Base-by-base conservation (phyloP, 2,888 invertebrate genomes). In the Portevinia maculata region DNA sequence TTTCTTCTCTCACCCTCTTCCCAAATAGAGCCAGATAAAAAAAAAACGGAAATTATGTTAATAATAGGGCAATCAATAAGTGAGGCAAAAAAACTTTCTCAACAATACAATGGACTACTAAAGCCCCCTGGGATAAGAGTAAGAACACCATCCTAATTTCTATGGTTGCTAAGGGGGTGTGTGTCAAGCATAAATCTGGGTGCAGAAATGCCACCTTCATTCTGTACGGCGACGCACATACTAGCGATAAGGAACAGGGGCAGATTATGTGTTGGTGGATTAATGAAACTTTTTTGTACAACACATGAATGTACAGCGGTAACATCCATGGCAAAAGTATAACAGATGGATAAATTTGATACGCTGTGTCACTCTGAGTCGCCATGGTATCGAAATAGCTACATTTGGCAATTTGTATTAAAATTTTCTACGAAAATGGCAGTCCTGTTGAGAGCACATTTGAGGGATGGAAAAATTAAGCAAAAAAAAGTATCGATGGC, bases 311-410 rank as follows among this genome's bases (percentile, higher is more conserved):
- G 11, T 11, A 11, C 3, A 24, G 24, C 2, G 24, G 24, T 24
- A 15, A 30, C 9, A 50, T 1, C 13, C 15, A 15, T 24, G 37
- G n/a, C 9, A 11, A 24, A 39, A 3, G 21, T 13, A 55, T 24
- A 32, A 55, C 55, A 55, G 55, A 55, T 55, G 55, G 13, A 19
- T 24, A 13, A 39, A 55, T 55, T 55, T 8, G 55, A 21, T 37
- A 39, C 37, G 37, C 21, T 39, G 24, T 39, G 37, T n/a, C 21
- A 24, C 21, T 55, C 13, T 8, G 1, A 6, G 13, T 55, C 21
- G 55, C n/a, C 37, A 55, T 37, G 21, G 3, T 9, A 37, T 21
- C 15, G 55, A 15, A 39, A 15, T 39, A 24, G 24, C 24, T 15
- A 39, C 8, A 32, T 32, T 32, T 13, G n/a, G 24, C 5, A 24